Base-by-base conservation (phyloP, 2,797 vertebrate genomes). In the Premnoplex brunnescens region DNA sequence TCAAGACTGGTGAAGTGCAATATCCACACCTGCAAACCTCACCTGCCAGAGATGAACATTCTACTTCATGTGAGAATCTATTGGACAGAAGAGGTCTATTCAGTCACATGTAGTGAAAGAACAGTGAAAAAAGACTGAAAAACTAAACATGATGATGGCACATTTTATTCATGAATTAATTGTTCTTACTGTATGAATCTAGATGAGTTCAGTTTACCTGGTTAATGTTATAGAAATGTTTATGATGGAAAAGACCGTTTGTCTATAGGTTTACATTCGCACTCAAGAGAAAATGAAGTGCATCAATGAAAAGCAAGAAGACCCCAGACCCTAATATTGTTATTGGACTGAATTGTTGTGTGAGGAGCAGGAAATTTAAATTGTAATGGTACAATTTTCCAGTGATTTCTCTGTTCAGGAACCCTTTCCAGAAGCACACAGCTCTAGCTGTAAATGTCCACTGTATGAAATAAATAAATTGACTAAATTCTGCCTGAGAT, bases 401-500 rank as follows among this genome's bases (percentile, higher is more conserved):
- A 0, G 12, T 63, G 49, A 17, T 52, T 52, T 43, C 8, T 19
- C 49, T 32, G 36, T 28, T 87, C 21, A 13, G 10, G 23, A 49
- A 55, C 39, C 19, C 27, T 56, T 14, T 56, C 27, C 51, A 43
- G 15, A 79, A 79, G 19, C 23, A 78, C 18, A 23, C 4, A 43
- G 43, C 2, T 71, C 0, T 0, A 41, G 18, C 10, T 36, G 9
- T 28, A 14, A 44, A 24, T 23, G 52, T 20, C 6, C 28, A 12
- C 13, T 46, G 8, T 28, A 20, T 11, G 7, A 64, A 56, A 71
- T 19, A 41, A 62, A 49, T 18, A 5, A 49, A 30, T 41, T 6
- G 62, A 63, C 6, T 49, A 1, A 49, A n/a, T 43, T 64, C 32
- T 49, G n/a, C 22, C 15, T 64, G 58, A 51, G 13, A 43, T 72